Evolutionary conservation across 2,888 invertebrate genomes (phyloP), one percentile per base, ranked within the genome.

Genomic region (Sminthurides aquaticus): DNA sequence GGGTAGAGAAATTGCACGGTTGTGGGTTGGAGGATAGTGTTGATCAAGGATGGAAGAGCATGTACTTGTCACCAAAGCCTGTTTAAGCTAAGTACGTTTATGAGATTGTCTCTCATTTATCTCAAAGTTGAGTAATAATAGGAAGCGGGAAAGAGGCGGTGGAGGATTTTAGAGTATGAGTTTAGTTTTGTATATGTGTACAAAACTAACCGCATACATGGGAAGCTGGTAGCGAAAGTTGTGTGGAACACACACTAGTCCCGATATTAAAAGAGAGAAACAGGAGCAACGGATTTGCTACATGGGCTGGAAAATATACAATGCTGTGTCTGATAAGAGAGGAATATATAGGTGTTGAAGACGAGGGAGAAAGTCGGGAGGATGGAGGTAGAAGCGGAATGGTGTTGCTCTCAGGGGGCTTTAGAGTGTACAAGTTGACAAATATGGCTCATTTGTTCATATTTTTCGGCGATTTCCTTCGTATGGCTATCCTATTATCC

Each of bases 401-500:
- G 28, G 62, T 25, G 28, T 61, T 26, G n/a, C 57, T 63, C 64
- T 64, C 59, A 58, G 52, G 60, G 58, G 63, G 58, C 57, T 63
- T 63, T 57, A 55, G 34, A 56, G 43, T 34, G 59, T 60, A 64
- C 64, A 60, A 54, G 56, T 62, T 67, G 67, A 67, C 67, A 67
- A 67, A 67, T 67, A 62, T 62, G 56, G 57, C 67, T 65, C 64
- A 65, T 67, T 67, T 65, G 67, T 67, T 62, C 67, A 67, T 67
- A 67, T 67, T 67, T 65, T 62, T 65, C 55, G 58, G 59, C 62
- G 28, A 67, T 65, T 62, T 67, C 62, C 64, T 56, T 55, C 54
- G 58, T 59, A 59, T 60, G 57, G 60, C 60, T 58, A 60, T 61
- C 57, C 60, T 61, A 64, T 64, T 64, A 67, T 65, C 62, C 67